Base-by-base conservation (phyloP, 2,797 vertebrate species). In the Channa striata region DNA sequence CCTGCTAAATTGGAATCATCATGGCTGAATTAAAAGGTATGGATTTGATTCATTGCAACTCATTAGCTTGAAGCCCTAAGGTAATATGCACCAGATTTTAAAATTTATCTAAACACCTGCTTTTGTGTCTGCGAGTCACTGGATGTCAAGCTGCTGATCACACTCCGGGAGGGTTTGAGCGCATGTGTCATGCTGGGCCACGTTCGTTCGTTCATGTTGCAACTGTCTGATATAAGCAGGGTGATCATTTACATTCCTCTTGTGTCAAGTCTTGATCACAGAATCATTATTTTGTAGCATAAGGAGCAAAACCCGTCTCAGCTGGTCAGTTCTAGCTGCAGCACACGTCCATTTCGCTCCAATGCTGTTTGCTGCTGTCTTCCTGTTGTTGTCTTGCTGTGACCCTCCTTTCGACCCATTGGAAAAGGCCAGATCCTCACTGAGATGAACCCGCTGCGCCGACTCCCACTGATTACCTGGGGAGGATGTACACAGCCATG, bases 51-150 rank as follows among this genome's bases (percentile, higher is more conserved):
- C 62, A 71, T 65, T 65, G 42, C 64, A 71, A 42, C 51, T 68
- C 39, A 61, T 87, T 82, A 78, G 46, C 79, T 83, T 57, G 74
- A 82, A 84, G 86, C 86, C 79, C 75, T 9, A 17, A 60, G 77
- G 79, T 81, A 89, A 90, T 91, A 61, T 85, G 78, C 30, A 49
- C 20, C 73, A 81, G 78, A 87, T 87, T 82, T 68, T 56, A 72
- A 64, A 77, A 80, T 80, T 74, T 77, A 78, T 51, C 66, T 54
- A 74, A 84, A 87, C 86, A 93, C 86, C 89, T 90, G 89, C 47
- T 68, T 83, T 56, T 57, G 57, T 65, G 61, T 78, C 65, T 69
- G 72, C 60, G 59, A 83, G 68, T 69, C 44, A 48, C 17, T 25
- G 30, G 46, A 39, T 70, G 51, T 44, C 48, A 76, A 74, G 33